Evolutionary conservation across 2,113 vertebrate species (phyloP).

Genomic region (Tupaia chinensis): DNA sequence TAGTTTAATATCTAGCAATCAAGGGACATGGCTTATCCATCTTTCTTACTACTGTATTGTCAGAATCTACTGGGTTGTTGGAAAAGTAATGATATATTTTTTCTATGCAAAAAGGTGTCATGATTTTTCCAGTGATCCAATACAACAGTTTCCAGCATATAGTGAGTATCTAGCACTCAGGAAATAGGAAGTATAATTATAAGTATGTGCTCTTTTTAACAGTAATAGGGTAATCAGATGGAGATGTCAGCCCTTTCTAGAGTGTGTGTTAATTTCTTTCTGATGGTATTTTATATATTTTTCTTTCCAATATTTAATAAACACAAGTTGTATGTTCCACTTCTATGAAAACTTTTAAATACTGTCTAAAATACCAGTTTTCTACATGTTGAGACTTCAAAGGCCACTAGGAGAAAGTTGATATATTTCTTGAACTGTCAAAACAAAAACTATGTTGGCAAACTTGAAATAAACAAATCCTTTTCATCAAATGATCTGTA

Average conservation of each 20-base stretch:
- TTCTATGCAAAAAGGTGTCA: too few species aligned
- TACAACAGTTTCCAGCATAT: not conserved
- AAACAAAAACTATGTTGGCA: conserved; percentile 69
- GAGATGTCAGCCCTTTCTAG: not conserved
- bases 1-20: not conserved
- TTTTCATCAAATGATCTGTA: conserved; percentile 73
- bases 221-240: not conserved
- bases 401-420: conserved; percentile 73
- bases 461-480: conserved; percentile 77
- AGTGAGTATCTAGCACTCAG: not conserved
- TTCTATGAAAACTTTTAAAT: conserved; percentile 70
- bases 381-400: conserved; percentile 62
- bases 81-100: too few species aligned
- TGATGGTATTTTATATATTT: not conserved
- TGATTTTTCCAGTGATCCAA: too few species aligned
- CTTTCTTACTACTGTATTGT: not conserved
- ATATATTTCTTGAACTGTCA: conserved; percentile 78
- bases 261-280: not conserved
- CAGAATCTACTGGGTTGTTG: not conserved
- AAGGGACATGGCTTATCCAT: not conserved
- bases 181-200: not conserved
- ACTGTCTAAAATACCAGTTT: conserved; percentile 38
- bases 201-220: not conserved
- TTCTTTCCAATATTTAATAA: not conserved
- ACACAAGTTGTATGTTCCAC: not conserved